Percentiles rank a stretch among this genome's conserved stretches.
phyloP scores from a whole-genome alignment of 2,797 vertebrate species.

The Cyclopterus lumpus region DNA sequence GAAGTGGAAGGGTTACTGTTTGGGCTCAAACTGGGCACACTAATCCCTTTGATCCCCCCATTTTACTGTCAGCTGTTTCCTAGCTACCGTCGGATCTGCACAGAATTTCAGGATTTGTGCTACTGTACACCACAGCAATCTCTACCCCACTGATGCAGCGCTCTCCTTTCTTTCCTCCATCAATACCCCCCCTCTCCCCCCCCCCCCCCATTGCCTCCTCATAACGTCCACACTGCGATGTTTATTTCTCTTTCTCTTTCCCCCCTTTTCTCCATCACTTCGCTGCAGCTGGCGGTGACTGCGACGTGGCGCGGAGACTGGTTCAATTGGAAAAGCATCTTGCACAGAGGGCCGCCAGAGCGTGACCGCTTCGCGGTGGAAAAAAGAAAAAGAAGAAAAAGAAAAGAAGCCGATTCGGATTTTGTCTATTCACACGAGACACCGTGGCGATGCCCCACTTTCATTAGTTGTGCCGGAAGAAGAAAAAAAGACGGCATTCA shows the following conservation, averaged over 20 bases:
- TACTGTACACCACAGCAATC: constrained; percentile 79
- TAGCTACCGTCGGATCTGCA: constrained; percentile 76
- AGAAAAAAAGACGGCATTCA: constrained; percentile 68
- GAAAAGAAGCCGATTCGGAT: constrained; percentile 64
- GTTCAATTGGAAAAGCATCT: constrained; percentile 64
- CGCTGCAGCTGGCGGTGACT: constrained; percentile 36
- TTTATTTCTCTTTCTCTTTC: constrained; percentile 50
- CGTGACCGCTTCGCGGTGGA: constrained; percentile 46
- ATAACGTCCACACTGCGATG: constrained; percentile 42
- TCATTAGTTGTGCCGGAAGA: constrained; percentile 63
- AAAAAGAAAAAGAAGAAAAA: too few relatives aligned
- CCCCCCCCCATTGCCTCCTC: constrained; percentile 26
- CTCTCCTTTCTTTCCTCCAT: constrained; percentile 67
- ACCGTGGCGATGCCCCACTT: constrained; percentile 67
- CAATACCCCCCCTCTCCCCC: constrained; percentile 48
- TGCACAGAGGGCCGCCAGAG: constrained; percentile 56
- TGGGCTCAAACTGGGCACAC: constrained; percentile 76
- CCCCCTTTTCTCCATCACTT: constrained; percentile 43
- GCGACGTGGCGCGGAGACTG: constrained; percentile 46
- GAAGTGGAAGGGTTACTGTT: constrained; percentile 76
- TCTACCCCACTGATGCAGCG: constrained; percentile 70
- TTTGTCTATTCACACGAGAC: constrained; percentile 68
- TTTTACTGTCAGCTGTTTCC: constrained; percentile 85
- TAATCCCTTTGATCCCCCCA: constrained; percentile 81
- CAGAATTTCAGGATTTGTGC: constrained; percentile 82